Percentiles rank a stretch among this genome's conserved stretches.
These are phyloP conservation scores for Macquaria australasica DNA, from an alignment of 2,113 vertebrate species.

Conservation along the genomic window DNA sequence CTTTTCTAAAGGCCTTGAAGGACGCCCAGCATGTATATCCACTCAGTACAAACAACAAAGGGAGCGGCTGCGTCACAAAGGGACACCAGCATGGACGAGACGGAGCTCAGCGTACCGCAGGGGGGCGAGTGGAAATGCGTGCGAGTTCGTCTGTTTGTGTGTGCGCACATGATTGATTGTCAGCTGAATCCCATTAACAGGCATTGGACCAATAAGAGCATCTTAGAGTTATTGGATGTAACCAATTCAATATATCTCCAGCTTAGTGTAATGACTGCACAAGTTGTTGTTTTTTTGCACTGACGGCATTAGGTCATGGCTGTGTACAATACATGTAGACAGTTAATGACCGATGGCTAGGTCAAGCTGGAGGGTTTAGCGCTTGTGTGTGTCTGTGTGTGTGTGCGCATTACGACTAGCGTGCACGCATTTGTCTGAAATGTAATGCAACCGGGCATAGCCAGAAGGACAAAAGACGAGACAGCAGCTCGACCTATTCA, in stretches of 20 bases:
- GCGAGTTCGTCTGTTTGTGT: constrained; percentile 19
- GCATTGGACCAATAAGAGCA: constrained; percentile 29
- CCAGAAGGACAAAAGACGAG: constrained; percentile 74
- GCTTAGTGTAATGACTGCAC: constrained; percentile 24
- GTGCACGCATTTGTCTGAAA: constrained; percentile 58
- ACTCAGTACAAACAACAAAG: constrained; percentile 67
- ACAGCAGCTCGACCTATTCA: constrained; percentile 65
- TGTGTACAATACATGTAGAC: constrained; percentile 58
- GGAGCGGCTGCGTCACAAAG: constrained; percentile 48
- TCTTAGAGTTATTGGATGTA: constrained; percentile 33
- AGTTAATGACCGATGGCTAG: constrained; percentile 65
- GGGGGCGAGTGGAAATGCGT: constrained; percentile 18
- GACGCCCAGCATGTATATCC: constrained; percentile 64
- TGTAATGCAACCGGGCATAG: constrained; percentile 55
- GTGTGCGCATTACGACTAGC: constrained; percentile 40
- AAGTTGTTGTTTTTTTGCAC: constrained; percentile 30
- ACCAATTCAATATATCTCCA: constrained; percentile 42
- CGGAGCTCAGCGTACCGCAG: constrained; percentile 13
- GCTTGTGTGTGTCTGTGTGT: constrained; percentile 2
- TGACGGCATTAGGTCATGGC: constrained; percentile 43
- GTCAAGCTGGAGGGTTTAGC: constrained; percentile 43
- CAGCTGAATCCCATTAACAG: constrained; percentile 60
- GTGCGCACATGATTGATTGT: constrained; percentile 37
- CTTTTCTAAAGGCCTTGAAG: constrained; percentile 60
- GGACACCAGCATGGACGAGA: constrained; percentile 12